Conservation (phyloP, 2,797 vertebrate species). For the Peromyscus melanophrys region DNA sequence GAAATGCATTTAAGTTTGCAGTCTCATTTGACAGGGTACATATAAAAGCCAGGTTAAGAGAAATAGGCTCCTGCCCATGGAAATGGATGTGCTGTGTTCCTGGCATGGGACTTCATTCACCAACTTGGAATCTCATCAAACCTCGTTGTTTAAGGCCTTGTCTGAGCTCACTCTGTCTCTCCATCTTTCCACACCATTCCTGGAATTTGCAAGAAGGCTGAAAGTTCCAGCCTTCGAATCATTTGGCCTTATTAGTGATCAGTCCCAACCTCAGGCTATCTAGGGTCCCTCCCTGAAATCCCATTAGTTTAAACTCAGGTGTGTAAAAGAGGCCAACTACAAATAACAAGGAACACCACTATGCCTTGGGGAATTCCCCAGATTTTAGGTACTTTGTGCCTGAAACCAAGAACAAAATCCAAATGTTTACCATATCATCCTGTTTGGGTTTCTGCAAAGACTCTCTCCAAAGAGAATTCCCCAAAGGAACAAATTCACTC, state of each 20-base stretch:
- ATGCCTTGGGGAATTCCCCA: not conserved
- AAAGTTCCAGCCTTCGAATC: not conserved
- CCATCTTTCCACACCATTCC: not conserved
- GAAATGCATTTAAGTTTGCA: not conserved
- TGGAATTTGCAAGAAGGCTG: not conserved
- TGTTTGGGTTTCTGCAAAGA: not conserved
- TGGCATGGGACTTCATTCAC: not conserved
- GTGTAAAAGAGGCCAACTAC: not conserved
- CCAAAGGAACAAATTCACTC: conserved; percentile 22
- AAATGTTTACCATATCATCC: not conserved
- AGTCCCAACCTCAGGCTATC: not conserved
- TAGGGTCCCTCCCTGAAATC: not conserved
- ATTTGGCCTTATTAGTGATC: not conserved
- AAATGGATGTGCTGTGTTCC: not conserved
- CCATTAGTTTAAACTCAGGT: not conserved
- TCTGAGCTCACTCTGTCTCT: not conserved
- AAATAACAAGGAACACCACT: not conserved
- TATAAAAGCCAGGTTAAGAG: not conserved
- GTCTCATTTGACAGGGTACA: not conserved
- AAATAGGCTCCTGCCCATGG: not conserved
- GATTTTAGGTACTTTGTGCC: not conserved
- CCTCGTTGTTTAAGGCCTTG: not conserved
- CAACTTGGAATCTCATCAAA: not conserved
- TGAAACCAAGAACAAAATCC: not conserved
- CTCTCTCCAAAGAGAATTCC: not conserved